Conservation (phyloP, 2,888 invertebrate genomes). For the Sussaba pulchella region DNA sequence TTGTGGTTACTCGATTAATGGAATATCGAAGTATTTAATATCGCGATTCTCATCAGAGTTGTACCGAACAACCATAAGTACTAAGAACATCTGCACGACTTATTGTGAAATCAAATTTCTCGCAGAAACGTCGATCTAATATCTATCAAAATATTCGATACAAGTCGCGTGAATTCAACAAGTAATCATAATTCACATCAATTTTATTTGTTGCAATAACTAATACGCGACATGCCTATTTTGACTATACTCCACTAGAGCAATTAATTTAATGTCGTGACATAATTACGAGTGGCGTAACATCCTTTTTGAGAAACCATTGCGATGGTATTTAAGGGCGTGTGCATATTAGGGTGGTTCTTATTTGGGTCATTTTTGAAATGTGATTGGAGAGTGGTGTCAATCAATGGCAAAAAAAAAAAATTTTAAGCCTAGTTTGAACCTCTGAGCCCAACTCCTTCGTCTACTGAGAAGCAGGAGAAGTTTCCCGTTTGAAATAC, state of each 20-base stretch:
- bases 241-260: constrained; percentile 16
- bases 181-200: constrained; percentile 11
- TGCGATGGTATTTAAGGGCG: constrained; percentile 20
- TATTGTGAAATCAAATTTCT: neutral
- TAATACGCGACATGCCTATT: constrained; percentile 20
- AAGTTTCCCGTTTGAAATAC: no score
- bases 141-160: constrained; percentile 40
- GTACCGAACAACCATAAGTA: constrained; percentile 20
- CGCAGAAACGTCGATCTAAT: neutral
- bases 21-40: constrained; percentile 38
- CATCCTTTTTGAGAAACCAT: constrained; percentile 22
- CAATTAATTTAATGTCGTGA: constrained; percentile 13
- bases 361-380: no score
- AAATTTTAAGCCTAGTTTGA: no score
- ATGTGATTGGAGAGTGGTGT: no score
- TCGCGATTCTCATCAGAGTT: constrained; percentile 17
- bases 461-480: no score
- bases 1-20: constrained; percentile 53
- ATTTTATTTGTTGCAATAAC: constrained; percentile 23
- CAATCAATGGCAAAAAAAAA: no score
- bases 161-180: constrained; percentile 8
- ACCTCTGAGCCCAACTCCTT: no score
- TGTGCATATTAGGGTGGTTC: no score
- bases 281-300: constrained; percentile 9
- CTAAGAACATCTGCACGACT: neutral